Evolutionary conservation across 2,888 invertebrate genomes (phyloP), one percentile per base, ranked within the genome.

Genomic region (Lasius fuliginosus): DNA sequence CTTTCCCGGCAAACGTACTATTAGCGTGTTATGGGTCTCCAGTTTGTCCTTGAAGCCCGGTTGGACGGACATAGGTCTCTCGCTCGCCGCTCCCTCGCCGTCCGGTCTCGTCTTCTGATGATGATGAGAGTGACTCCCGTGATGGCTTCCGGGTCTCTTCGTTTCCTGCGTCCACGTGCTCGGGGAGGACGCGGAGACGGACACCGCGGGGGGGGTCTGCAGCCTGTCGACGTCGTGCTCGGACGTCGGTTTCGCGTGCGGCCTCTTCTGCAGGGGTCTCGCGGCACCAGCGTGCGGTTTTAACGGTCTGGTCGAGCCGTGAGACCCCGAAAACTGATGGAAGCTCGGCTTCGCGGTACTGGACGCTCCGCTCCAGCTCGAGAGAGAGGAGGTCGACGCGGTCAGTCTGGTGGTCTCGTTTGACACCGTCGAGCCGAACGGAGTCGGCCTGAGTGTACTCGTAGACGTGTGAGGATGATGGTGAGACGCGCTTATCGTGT

Each of bases 291-390:
- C 36, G 89, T 84, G 79, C 12, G 92, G 93, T 83, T 92, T 93
- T 67, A 88, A 88, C 64, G 93, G 93, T 81, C 91, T 88, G 12
- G 90, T 89, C 42, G 92, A 88, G 83, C 81, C 36, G 18, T 86
- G 83, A 58, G 95, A 95, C 82, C 95, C 94, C 3, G 95, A 93
- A 40, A 94, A 92, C 81, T 95, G 94, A 56, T 94, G 93, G 62
- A 92, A 89, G 88, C 95, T 95, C 94, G 95, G 95, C 94, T 95
- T 92, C 91, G 95, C 40, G 65, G 91, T 91, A 67, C 81, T 90
- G 69, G 88, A 83, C 68, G 85, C 84, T 79, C 88, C 89, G 8
- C 53, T 53, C 53, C 85, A 87, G 58, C 83, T 86, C 74, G 91
- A 87, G 68, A 93, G 91, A 8, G 53, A 53, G 76, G 92, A 93